Percentiles rank a stretch among this genome's conserved stretches.
Conservation (phyloP, 2,113 vertebrate species). For the Tenrec ecaudatus region DNA sequence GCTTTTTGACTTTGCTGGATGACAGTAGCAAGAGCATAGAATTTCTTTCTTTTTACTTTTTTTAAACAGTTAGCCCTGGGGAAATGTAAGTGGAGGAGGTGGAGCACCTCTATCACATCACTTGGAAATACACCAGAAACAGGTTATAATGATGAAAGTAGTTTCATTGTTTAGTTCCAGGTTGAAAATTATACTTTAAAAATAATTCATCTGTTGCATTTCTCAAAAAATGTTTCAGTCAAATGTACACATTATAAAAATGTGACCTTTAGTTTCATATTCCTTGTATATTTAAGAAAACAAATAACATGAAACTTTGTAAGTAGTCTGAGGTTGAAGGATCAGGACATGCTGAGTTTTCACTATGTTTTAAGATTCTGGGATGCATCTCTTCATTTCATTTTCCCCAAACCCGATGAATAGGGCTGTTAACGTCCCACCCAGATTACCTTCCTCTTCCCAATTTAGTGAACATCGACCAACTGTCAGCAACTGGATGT, state of each 20-base stretch:
- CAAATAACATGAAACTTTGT: not conserved
- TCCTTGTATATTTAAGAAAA: not conserved
- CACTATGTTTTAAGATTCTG: not conserved
- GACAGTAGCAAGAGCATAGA: slow-evolving; percentile 3
- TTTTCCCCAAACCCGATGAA: not conserved
- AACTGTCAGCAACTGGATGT: not conserved
- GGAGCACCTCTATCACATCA: not conserved
- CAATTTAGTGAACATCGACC: not conserved
- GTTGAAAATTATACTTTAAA: not conserved
- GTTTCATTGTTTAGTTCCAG: not conserved
- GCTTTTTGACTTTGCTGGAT: slow-evolving; percentile 63
- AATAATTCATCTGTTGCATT: not conserved
- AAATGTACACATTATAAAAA: not conserved
- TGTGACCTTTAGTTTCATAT: not conserved
- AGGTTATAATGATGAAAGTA: not conserved
- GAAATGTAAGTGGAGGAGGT: not conserved
- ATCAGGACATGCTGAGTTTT: not conserved
- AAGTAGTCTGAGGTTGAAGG: not conserved
- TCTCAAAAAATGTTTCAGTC: not conserved
- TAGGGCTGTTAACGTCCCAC: not conserved
- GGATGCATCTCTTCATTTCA: not conserved
- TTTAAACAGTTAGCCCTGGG: not conserved
- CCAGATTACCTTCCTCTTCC: not conserved
- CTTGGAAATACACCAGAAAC: not conserved
- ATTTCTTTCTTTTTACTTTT: slow-evolving; percentile 47